Evolutionary conservation across 2,797 vertebrate species (phyloP).

Genomic region (Adrianichthys oophorus): DNA sequence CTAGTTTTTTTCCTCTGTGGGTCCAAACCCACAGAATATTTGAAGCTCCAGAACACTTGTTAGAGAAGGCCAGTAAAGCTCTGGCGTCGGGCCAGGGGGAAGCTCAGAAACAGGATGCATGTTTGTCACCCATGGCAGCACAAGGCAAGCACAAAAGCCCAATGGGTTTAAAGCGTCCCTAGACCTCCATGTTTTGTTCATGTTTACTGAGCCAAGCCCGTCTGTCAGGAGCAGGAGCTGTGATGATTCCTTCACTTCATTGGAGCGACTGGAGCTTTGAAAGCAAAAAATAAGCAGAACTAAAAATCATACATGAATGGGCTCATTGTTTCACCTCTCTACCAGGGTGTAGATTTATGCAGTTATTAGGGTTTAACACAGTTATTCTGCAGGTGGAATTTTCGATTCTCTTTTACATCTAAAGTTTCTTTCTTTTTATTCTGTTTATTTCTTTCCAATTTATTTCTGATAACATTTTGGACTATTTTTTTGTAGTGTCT

Average conservation of each 20-base stretch:
- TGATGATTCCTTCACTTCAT: neutral
- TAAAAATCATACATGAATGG: neutral
- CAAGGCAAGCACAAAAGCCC: slow-evolving; percentile 47
- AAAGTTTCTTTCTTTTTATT: no score
- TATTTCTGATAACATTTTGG: no score
- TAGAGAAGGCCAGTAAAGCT: neutral
- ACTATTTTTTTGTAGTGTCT: no score
- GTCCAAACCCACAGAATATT: no score
- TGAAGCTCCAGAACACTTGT: neutral
- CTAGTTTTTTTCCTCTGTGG: no score
- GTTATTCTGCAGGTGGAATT: no score
- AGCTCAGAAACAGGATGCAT: slow-evolving; percentile 27
- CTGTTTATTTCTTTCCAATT: no score
- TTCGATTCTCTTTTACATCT: no score
- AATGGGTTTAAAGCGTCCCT: slow-evolving; percentile 36
- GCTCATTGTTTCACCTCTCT: no score
- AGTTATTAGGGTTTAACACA: no score
- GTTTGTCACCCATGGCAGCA: slow-evolving; percentile 51
- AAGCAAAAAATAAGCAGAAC: neutral
- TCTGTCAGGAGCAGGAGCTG: slow-evolving; percentile 26
- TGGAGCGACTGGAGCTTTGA: no score
- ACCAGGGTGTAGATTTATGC: no score
- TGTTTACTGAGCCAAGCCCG: slow-evolving; percentile 51
- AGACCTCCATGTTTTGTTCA: slow-evolving; percentile 55
- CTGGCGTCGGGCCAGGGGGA: slow-evolving; percentile 9